These are phyloP conservation scores for Augiades crinisus DNA, from an alignment of 2,888 invertebrate species.

Conservation along the genomic window DNA sequence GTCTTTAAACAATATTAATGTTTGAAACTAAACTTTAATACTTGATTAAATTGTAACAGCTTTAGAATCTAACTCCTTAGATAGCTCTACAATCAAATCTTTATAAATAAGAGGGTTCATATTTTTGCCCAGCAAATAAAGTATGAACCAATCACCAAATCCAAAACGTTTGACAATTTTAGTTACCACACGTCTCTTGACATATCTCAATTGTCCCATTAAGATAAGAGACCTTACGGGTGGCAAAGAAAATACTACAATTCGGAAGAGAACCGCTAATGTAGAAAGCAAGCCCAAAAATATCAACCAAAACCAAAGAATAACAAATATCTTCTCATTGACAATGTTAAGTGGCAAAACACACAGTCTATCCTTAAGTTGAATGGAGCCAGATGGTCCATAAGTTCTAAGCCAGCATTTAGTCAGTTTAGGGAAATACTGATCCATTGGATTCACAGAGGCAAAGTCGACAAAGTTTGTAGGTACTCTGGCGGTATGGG, in stretches of 20 bases:
- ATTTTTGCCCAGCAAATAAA: slow-evolving; percentile 89
- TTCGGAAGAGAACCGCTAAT: slow-evolving; percentile 84
- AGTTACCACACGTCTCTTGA: slow-evolving; percentile 75
- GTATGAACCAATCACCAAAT: slow-evolving; percentile 89
- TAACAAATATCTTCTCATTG: slow-evolving; percentile 89
- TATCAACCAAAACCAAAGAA: slow-evolving; percentile 89
- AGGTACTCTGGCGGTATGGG: slow-evolving; percentile 54
- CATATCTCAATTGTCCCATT: slow-evolving; percentile 81
- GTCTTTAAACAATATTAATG: neutral
- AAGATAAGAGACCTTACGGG: slow-evolving; percentile 83
- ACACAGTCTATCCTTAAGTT: slow-evolving; percentile 84
- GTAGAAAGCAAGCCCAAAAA: slow-evolving; percentile 82
- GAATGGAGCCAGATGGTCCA: slow-evolving; percentile 82
- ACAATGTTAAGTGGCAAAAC: slow-evolving; percentile 89
- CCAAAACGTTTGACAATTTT: slow-evolving; percentile 76
- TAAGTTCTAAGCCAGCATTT: slow-evolving; percentile 82
- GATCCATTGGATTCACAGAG: slow-evolving; percentile 84
- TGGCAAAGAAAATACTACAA: slow-evolving; percentile 77
- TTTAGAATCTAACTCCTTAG: slow-evolving; percentile 58
- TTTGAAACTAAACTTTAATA: neutral
- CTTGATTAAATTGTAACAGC: slow-evolving; percentile 49
- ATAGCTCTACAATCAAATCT: slow-evolving; percentile 82
- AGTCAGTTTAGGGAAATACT: slow-evolving; percentile 85
- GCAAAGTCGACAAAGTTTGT: slow-evolving; percentile 50
- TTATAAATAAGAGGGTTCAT: slow-evolving; percentile 85